Evolutionary conservation across 2,888 invertebrate species (phyloP), one percentile per base, ranked within the genome.

Genomic region (Drosophila vallismaia): DNA sequence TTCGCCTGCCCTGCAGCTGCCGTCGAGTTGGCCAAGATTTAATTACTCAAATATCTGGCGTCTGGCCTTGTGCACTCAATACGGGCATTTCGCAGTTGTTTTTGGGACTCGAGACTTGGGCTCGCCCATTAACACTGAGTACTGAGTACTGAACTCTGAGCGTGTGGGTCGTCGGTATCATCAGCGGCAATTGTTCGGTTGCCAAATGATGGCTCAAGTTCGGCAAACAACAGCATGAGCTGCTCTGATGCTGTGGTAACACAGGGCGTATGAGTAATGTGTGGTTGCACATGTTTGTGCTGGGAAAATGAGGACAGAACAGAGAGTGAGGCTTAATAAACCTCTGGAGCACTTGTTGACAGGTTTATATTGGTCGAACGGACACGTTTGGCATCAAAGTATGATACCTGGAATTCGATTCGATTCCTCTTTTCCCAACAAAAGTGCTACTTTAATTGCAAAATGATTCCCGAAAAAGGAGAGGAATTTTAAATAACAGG

Each of bases 11-110:
- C 71, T 45, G 42, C 45, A 42, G 46, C 46, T 60, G 33, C 56
- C 56, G 49, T n/a, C 64, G 71, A 69, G 74, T 81, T 86, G 77
- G 79, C 86, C 83, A 86, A 86, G 80, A 75, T 81, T 81, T 81
- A 81, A 81, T 81, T 81, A 79, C 77, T 54, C 60, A 80, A 83
- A 68, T 71, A 58, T 77, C 72, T 76, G 54, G 54, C 24, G 54
- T 71, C 60, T 82, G 84, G 81, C 86, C 86, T 82, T 82, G 82
- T 58, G 62, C 50, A 72, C 57, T 71, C 26, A 49, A 53, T 60
- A 67, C 66, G 49, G 59, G 60, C 60, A 46, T 46, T 63, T 63
- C 45, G 63, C 63, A 46, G 38, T 50, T 46, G 49, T 57, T 64
- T 69, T 54, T 44, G 51, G 51, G 14, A 29, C 78, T 71, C 59